A percentile compares a stretch with the other conserved stretches of the same genome.
phyloP scores from a whole-genome alignment of 1,140 invertebrate genomes.

The Drosophila micromelanica region DNA sequence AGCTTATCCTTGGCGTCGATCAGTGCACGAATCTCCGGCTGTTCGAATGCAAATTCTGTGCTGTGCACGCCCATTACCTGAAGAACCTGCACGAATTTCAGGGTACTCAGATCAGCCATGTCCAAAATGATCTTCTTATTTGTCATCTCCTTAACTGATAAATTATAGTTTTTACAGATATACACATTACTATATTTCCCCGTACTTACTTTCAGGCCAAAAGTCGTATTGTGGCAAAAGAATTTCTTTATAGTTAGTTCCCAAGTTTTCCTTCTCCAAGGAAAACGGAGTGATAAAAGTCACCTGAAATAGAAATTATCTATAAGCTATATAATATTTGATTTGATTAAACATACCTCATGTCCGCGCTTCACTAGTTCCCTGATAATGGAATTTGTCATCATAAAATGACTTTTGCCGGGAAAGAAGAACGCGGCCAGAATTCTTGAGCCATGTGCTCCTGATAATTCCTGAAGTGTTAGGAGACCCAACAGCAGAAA shows the following conservation, averaged over 20 bases:
- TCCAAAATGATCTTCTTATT: conserved; percentile 40
- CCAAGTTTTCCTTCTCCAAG: conserved; percentile 59
- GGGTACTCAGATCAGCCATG: conserved; percentile 43
- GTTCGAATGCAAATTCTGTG: conserved; percentile 77
- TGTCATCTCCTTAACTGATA: conserved; percentile 37
- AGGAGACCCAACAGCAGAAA: conserved; percentile 41
- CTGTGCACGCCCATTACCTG: conserved; percentile 49
- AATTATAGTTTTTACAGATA: neutral
- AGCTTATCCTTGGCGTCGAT: conserved; percentile 72
- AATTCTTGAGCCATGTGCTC: conserved; percentile 38
- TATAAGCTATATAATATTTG: neutral
- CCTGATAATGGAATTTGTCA: conserved; percentile 66
- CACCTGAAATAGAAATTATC: conserved; percentile 29
- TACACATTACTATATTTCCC: neutral
- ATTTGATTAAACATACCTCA: conserved; percentile 37
- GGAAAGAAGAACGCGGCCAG: conserved; percentile 73
- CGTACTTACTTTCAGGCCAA: conserved; percentile 54
- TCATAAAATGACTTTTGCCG: conserved; percentile 77
- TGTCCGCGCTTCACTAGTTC: conserved; percentile 66
- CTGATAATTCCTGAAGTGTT: conserved; percentile 48
- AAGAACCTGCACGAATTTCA: conserved; percentile 20
- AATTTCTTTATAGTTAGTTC: conserved; percentile 69
- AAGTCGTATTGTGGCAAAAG: conserved; percentile 58
- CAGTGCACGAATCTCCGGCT: conserved; percentile 74
- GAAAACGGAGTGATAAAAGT: conserved; percentile 71